A percentile compares a stretch with the other conserved stretches of the same genome.
Conservation (phyloP, 2,113 vertebrate species). For the Oreochromis niloticus region DNA sequence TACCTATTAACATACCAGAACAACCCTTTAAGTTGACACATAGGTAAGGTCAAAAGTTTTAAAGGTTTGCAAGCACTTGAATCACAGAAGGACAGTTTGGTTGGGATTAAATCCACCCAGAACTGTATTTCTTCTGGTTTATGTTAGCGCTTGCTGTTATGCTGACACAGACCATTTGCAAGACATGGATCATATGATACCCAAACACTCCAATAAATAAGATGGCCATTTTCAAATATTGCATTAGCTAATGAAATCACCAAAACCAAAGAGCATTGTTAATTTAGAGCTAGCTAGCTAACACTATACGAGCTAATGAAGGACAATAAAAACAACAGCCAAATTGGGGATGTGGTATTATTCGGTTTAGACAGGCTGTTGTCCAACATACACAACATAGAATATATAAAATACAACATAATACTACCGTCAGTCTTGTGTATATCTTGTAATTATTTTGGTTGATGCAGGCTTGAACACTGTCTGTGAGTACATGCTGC, state of each 20-base stretch:
- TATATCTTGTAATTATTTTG: not conserved
- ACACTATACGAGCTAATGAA: not conserved
- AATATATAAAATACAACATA: not conserved
- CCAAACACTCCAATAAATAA: not conserved
- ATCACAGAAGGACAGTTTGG: not conserved
- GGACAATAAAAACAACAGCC: not conserved
- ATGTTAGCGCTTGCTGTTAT: not conserved
- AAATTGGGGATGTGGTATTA: not conserved
- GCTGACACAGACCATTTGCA: not conserved
- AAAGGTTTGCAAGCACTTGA: not conserved
- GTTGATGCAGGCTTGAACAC: not conserved
- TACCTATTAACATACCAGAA: not conserved
- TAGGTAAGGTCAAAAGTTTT: not conserved
- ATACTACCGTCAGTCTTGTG: not conserved
- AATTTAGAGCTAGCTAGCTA: not conserved
- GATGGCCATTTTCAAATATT: not conserved
- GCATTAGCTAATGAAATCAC: not conserved
- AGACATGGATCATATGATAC: not conserved
- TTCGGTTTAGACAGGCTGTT: not conserved
- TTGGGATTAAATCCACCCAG: not conserved
- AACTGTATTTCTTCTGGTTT: rapidly evolving
- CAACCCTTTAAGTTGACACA: not conserved
- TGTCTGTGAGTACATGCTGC: not conserved
- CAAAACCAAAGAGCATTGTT: not conserved
- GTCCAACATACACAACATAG: not conserved